These are phyloP conservation scores for Pristionchus arcanus DNA, from an alignment of 2,888 invertebrate genomes.

Conservation along the genomic window DNA sequence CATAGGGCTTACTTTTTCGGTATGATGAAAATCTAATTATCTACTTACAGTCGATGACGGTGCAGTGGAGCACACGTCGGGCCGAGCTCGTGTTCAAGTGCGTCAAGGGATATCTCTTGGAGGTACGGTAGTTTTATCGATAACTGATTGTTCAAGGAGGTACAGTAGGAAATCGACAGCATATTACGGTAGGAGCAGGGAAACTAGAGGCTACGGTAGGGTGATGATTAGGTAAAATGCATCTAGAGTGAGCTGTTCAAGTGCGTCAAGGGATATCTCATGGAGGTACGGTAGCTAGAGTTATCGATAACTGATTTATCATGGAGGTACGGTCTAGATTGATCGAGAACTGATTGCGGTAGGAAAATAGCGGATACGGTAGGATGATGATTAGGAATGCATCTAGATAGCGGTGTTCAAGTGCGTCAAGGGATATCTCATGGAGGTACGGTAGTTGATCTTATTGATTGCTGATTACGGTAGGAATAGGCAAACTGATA, in stretches of 20 bases:
- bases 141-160: no score
- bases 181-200: neutral
- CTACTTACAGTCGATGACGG: constrained; percentile 85
- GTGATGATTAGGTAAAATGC: no score
- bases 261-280: constrained; percentile 99
- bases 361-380: no score
- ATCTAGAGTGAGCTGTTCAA: no score
- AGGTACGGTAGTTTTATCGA: constrained; percentile 83
- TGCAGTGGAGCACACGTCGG: constrained; percentile 94
- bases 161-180: no score
- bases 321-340: no score
- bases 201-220: no score
- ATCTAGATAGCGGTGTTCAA: no score
- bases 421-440: constrained; percentile 96
- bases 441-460: constrained; percentile 85
- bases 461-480: neutral
- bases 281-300: constrained; percentile 86
- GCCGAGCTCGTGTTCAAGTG: constrained; percentile 98
- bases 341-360: neutral
- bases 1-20: no score
- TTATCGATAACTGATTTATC: no score
- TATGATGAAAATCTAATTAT: neutral
- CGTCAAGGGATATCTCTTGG: constrained; percentile 99
- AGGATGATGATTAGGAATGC: no score
- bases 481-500: neutral